A percentile compares a stretch with the other conserved stretches of the same genome.
These are phyloP conservation scores for Enteromius radiatus DNA, from an alignment of 2,797 vertebrate species.

Conservation along the genomic window DNA sequence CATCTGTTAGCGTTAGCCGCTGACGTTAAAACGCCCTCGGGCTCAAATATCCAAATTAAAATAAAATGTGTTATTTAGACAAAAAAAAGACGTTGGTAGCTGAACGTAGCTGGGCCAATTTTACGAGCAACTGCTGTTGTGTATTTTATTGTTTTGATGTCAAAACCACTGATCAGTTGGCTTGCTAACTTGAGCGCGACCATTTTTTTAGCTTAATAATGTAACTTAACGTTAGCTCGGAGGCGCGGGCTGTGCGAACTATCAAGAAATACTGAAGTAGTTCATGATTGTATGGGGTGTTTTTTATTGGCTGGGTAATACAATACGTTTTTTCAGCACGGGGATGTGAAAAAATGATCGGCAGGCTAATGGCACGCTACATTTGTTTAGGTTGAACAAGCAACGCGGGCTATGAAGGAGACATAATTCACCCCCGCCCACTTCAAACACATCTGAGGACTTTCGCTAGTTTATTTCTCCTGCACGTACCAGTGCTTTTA, in stretches of 20 bases:
- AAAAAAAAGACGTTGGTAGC: not conserved
- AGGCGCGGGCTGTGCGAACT: conserved; percentile 1
- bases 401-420: conserved; percentile 32
- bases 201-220: conserved; percentile 16
- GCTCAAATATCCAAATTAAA: not conserved
- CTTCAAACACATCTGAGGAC: conserved; percentile 22
- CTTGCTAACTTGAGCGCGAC: conserved; percentile 32
- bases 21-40: conserved; percentile 18
- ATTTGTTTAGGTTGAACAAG: conserved; percentile 48
- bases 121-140: not conserved
- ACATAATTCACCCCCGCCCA: conserved; percentile 63
- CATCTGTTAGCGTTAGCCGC: conserved; percentile 57
- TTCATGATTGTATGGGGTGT: not conserved
- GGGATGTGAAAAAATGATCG: not conserved
- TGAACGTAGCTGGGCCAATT: not conserved
- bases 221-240: not conserved
- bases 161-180: not conserved
- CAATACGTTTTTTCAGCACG: not conserved
- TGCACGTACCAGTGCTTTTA: not conserved
- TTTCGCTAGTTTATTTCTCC: not conserved
- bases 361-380: conserved; percentile 2
- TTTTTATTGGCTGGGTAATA: not conserved
- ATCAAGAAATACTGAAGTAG: not conserved
- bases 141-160: not conserved
- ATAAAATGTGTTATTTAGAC: not conserved